Conservation (phyloP, 2,888 invertebrate species). For the Corbicula japonica region DNA sequence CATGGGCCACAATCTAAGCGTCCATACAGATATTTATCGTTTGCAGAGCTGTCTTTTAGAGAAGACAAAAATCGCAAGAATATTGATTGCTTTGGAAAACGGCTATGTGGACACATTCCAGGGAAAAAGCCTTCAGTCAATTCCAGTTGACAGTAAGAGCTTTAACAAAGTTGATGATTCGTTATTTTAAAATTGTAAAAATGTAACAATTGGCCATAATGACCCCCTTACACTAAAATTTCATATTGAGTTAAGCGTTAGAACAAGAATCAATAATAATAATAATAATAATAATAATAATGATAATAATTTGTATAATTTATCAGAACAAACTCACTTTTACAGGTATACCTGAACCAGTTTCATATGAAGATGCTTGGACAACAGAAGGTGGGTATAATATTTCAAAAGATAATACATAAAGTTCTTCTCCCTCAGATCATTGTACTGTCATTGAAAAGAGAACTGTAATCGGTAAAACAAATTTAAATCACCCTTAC, state of each 20-base stretch:
- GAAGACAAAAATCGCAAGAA: constrained; percentile 60
- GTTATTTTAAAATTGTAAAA: background rate
- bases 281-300: background rate
- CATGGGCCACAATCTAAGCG: constrained; percentile 58
- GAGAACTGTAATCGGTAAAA: too few species aligned
- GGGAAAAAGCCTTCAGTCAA: constrained; percentile 42
- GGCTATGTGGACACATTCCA: constrained; percentile 46
- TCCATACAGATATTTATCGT: constrained; percentile 61
- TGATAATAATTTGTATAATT: background rate
- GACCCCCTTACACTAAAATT: background rate
- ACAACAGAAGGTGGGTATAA: too few species aligned
- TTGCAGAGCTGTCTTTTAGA: constrained; percentile 57
- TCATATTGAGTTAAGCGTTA: background rate
- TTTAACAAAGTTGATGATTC: background rate
- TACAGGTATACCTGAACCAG: background rate
- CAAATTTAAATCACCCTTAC: too few species aligned
- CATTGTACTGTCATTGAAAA: too few species aligned
- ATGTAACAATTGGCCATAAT: background rate
- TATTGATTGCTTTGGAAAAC: constrained; percentile 54
- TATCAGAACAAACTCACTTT: background rate
- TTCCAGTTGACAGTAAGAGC: constrained; percentile 39
- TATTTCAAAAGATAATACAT: too few species aligned
- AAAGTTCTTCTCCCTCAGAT: too few species aligned
- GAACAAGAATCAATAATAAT: background rate
- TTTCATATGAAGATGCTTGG: background rate